phyloP scores from a whole-genome alignment of 2,113 vertebrate genomes.

The Alethe diademata region DNA sequence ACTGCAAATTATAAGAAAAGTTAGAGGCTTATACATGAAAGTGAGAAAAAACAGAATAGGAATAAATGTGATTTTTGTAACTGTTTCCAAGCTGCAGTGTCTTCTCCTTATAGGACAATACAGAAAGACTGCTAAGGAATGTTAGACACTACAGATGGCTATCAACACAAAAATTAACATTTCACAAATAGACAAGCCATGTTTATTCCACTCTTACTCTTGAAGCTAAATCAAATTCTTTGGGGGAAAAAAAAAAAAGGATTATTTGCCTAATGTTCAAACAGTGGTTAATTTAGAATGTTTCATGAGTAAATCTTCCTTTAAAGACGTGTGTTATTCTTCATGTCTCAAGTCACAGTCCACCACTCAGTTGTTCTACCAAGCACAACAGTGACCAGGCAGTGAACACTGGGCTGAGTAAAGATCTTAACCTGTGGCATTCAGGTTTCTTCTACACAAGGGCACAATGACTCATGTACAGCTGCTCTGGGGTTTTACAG shows the following conservation, averaged over 20 bases:
- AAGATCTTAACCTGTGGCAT: background rate
- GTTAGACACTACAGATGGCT: background rate
- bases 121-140: background rate
- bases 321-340: background rate
- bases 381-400: background rate
- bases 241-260: background rate
- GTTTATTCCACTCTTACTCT: background rate
- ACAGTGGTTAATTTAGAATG: background rate
- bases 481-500: background rate
- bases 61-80: background rate
- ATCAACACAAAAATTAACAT: background rate
- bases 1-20: conserved; percentile 30
- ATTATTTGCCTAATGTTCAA: background rate
- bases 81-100: background rate
- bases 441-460: background rate
- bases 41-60: background rate
- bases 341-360: background rate
- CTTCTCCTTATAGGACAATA: background rate
- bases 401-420: background rate
- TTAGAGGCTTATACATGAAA: background rate
- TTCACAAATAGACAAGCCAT: background rate
- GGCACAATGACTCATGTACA: fast-evolving
- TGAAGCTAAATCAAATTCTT: background rate
- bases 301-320: background rate
- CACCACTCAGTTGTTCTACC: background rate